Evolutionary conservation across 2,113 vertebrate species (phyloP), one percentile per base, ranked within the genome.

Genomic region (Chlorodrepanis virens): DNA sequence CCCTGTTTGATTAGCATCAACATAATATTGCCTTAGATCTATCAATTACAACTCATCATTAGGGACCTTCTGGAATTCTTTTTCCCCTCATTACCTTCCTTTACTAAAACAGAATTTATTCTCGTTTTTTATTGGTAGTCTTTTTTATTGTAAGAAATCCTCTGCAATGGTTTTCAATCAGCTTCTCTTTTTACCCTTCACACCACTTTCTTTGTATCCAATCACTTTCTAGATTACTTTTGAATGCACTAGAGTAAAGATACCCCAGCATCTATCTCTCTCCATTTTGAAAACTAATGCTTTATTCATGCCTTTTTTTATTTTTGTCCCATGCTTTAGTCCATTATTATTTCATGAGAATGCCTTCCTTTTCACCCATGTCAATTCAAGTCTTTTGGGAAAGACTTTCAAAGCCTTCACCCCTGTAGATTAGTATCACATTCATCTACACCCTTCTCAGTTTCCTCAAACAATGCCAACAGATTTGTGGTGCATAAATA

Each of bases 391-490:
- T 16, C 13, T 69, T 83, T 56, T 53, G 17, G 29, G 49, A 93
- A 92, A 77, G 19, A 60, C 16, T 64, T 87, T 42, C 35, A 64
- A 83, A 88, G 16, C 10, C 76, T 56, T 85, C 27, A 35, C 7
- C 14, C n/a, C 24, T 68, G 37, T 28, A 72, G 24, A 69, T 44
- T 61, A 68, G 25, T 39, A 65, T 72, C 27, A 72, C 2, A 3
- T 60, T 80, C 22, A 53, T 40, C 19, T 59, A 79, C 10, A 85
- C 5, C 15, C 8, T 68, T 75, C 14, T 27, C 27, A 8, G 18
- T 69, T 94, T 95, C 31, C 31, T 90, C 57, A 88, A 68, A 69
- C 20, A 83, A 92, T 33, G 22, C 10, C n/a, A 86, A 69, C 4
- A n/a, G 7, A n/a, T 72, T 56, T 65, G 9, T 37, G n/a, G 39